Evolutionary conservation across 2,797 vertebrate species (phyloP), one percentile per base, ranked within the genome.

Genomic region (Propithecus perrieri): DNA sequence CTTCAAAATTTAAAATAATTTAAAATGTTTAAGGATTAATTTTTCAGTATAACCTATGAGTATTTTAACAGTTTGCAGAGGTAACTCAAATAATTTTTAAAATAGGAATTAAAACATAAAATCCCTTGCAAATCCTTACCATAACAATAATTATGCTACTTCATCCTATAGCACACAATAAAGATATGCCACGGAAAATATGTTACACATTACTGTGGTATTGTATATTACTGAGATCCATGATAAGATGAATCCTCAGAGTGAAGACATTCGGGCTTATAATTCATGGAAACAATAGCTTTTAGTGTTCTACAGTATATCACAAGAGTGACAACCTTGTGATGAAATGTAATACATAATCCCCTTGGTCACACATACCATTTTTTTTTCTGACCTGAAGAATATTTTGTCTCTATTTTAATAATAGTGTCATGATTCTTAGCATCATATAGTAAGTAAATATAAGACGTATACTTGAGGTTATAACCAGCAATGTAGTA

Each of bases 211-310:
- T 97, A 94, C 67, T 74, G 67, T 74, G 85, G 20, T 92, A 57
- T 97, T 97, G 55, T 97, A 97, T 74, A 95, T 95, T 94, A 86
- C 41, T n/a, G 91, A 89, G 94, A 92, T 94, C 67, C 50, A 14
- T 83, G 43, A 96, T 98, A 95, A 98, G 98, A 97, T 98, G 97
- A 97, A 96, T 98, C 94, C 63, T 96, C 91, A 85, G 41, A 97
- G 80, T 96, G 95, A 94, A 98, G 90, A 89, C 83, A 97, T 91
- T 97, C 81, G 20, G 57, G 79, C 33, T 85, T 97, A 97, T 98
- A 98, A 95, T 98, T 98, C 97, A 98, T 20, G 28, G 93, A 38
- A 97, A 96, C 76, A 98, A 97, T 79, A 98, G 97, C 97, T 98
- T 96, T 98, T 98, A 98, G 93, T 89, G 80, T 79, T 97, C n/a